These are phyloP conservation scores for Leptinotarsa rubiginosa DNA, from an alignment of 2,888 invertebrate genomes.

Conservation along the genomic window DNA sequence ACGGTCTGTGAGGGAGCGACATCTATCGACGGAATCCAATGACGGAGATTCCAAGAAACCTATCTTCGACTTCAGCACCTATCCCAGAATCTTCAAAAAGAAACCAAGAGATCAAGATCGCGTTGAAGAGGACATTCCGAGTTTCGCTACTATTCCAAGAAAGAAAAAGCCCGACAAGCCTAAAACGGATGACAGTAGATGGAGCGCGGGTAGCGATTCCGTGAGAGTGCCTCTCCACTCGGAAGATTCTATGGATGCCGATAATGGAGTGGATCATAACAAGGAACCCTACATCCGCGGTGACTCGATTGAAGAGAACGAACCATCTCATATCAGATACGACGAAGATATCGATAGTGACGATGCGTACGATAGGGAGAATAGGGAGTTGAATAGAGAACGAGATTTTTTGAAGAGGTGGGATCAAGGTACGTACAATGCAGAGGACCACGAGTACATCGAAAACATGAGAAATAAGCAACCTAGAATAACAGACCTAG, in stretches of 20 bases:
- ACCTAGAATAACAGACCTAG: constrained; percentile 56
- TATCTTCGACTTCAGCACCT: constrained; percentile 81
- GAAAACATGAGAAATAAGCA: constrained; percentile 39
- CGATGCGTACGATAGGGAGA: constrained; percentile 69
- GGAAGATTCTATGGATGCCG: constrained; percentile 59
- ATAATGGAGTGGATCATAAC: constrained; percentile 35
- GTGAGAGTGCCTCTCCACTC: constrained; percentile 62
- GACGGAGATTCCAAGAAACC: constrained; percentile 71
- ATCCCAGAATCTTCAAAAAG: constrained; percentile 76
- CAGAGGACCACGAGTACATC: constrained; percentile 38
- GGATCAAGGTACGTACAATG: constrained; percentile 63
- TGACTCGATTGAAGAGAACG: constrained; percentile 46
- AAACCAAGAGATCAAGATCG: constrained; percentile 56
- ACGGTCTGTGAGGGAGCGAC: constrained; percentile 61
- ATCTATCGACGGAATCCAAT: constrained; percentile 68
- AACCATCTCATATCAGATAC: constrained; percentile 62
- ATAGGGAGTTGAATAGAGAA: constrained; percentile 68
- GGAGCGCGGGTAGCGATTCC: constrained; percentile 49
- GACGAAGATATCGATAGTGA: constrained; percentile 65
- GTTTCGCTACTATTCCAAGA: constrained; percentile 76
- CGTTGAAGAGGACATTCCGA: constrained; percentile 66
- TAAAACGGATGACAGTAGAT: constrained; percentile 45
- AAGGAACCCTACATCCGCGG: constrained; percentile 40
- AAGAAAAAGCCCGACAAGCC: constrained; percentile 39
- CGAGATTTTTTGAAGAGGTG: constrained; percentile 61